Evolutionary conservation across 2,797 vertebrate genomes (phyloP), one percentile per base, ranked within the genome.

Genomic region (Rousettus madagascariensis): DNA sequence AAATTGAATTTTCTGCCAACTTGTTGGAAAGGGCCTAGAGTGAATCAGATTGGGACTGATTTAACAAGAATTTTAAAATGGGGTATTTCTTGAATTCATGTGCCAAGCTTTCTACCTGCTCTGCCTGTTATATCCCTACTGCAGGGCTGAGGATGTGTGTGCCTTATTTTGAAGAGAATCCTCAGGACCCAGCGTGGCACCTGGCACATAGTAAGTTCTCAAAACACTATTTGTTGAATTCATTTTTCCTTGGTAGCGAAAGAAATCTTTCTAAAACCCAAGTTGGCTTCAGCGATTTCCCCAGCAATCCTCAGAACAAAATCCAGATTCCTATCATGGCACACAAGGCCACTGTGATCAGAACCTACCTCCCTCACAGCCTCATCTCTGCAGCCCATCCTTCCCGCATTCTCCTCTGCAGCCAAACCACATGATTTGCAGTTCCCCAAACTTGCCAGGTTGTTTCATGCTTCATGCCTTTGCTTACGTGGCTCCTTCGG

Each of bases 391-490:
- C 49, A 74, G 22, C 80, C 79, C 15, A 3, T 75, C 74, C 80
- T 92, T 65, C 46, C 15, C 3, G 26, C 2, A 8, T 2, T 3
- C 43, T 78, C 77, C 66, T 49, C 68, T 79, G 41, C 89, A 90
- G 83, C 33, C 59, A 41, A 83, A 65, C n/a, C 17, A 15, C n/a
- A 55, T 6, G 26, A 49, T 79, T 72, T 94, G 92, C 88, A 86
- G 20, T 93, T 96, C 86, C 78, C 77, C 80, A 53, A 33, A 86
- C 88, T 83, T 92, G 86, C 88, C 90, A 79, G 78, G 36, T 66
- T 90, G 85, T 91, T 95, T 97, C 92, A 79, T 95, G 94, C 78
- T 88, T 97, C 0, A 0, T 83, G 92, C 84, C 78, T 96, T 92
- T 71, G 77, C 87, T 86, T 93, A 83, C 13, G 5, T 4, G 30